Evolutionary conservation across 2,888 invertebrate genomes (phyloP), one percentile per base, ranked within the genome.

Genomic region (Cryptus armator): DNA sequence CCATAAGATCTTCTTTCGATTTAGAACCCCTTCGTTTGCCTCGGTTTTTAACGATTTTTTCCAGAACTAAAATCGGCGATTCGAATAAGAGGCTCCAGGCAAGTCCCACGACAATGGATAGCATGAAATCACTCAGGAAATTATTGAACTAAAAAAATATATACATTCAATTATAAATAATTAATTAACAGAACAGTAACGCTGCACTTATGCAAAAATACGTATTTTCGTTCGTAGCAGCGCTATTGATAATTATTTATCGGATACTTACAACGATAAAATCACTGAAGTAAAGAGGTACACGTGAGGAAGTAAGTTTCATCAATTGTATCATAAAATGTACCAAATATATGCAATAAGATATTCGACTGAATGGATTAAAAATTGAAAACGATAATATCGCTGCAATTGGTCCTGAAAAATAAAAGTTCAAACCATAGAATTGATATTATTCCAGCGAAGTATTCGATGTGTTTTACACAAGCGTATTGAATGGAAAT

Each of bases 281-380:
- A 24, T 85, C 68, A 29, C 75, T 77, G 66, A 90, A 90, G 71
- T 87, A 89, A 14, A 7, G 12, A 0, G 87, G 37, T 32, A 66
- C 75, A 71, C 89, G 84, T 0, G 16, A 0, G 0, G 78, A 12
- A 72, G 67, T 71, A 5, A 64, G 9, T 76, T 83, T 85, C 56
- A 86, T 81, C 29, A 67, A 0, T 83, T 88, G 86, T 37, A 90
- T 10, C 0, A 84, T 29, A 29, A 87, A 74, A 71, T 91, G 91
- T 5, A 90, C 84, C 29, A 91, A 78, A 53, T 91, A 90, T 16
- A 88, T 51, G 32, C 87, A 87, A 24, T 90, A 91, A 3, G 90
- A 89, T 59, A 90, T 72, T 84, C 89, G 88, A 79, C 89, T 88
- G 0, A 90, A 67, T 6, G 91, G 90, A 29, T 86, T 6, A 43